phyloP scores from a whole-genome alignment of 2,113 vertebrate genomes.

The Myodes glareolus region DNA sequence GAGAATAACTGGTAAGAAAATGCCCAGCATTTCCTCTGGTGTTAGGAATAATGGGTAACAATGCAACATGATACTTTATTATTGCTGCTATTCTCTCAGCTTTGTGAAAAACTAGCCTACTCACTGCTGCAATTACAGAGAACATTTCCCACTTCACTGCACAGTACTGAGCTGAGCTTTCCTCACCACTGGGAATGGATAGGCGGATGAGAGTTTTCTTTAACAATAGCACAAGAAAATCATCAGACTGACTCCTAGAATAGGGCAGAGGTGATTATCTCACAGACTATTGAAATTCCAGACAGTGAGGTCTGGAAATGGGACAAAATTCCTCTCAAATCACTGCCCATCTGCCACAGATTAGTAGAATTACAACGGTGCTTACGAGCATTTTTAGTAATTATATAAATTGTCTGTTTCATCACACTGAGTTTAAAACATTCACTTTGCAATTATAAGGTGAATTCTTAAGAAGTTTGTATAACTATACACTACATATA shows the following conservation, averaged over 20 bases:
- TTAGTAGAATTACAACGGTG: neutral
- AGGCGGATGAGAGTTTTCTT: neutral
- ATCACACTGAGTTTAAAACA: neutral
- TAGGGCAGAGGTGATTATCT: neutral
- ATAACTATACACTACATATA: neutral
- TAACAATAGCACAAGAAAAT: neutral
- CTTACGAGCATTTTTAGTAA: neutral
- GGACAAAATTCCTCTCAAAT: neutral
- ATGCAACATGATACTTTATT: neutral
- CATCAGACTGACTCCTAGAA: neutral
- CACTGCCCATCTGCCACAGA: neutral
- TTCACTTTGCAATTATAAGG: conserved; percentile 24
- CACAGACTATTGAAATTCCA: neutral
- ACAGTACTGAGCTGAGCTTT: neutral
- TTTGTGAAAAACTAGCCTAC: conserved; percentile 28
- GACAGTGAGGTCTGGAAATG: neutral
- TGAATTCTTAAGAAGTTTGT: conserved; percentile 42
- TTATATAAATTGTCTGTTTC: neutral
- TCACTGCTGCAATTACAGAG: neutral
- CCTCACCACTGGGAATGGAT: neutral
- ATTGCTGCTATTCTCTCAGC: neutral
- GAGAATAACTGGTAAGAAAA: neutral
- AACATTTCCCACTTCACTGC: conserved; percentile 24
- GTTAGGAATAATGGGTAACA: neutral
- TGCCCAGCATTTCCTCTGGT: neutral